These are phyloP conservation scores for Parasteatoda lunata DNA, from an alignment of 2,888 invertebrate genomes.

Conservation along the genomic window DNA sequence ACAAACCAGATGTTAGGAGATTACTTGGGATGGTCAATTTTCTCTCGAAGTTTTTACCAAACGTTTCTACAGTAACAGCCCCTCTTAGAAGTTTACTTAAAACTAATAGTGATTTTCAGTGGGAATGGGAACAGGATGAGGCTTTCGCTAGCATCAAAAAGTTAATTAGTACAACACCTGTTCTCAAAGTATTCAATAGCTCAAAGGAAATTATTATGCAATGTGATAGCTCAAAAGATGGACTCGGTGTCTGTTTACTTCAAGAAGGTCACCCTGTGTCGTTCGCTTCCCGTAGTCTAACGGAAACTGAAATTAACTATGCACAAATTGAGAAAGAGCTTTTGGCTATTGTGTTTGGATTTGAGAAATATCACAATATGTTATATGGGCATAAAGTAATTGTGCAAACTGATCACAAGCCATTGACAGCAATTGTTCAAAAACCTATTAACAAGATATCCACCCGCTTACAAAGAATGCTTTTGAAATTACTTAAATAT, in stretches of 20 bases:
- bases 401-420: conserved; percentile 28
- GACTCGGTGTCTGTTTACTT: not conserved
- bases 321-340: conserved; percentile 29
- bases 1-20: not conserved
- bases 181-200: not conserved
- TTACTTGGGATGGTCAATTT: not conserved
- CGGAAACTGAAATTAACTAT: conserved; percentile 2
- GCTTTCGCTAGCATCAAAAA: not conserved
- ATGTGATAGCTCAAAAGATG: not conserved
- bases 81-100: not conserved
- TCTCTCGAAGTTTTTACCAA: not conserved
- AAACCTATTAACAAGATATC: conserved; percentile 22
- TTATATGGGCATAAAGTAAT: not conserved
- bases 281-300: conserved; percentile 14
- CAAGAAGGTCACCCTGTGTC: not conserved
- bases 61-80: not conserved
- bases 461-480: conserved; percentile 1
- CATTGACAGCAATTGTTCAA: conserved; percentile 15
- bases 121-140: not conserved
- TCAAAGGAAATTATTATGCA: not conserved
- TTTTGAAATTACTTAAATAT: conserved; percentile 28
- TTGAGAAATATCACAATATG: conserved; percentile 26
- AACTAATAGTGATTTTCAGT: not conserved
- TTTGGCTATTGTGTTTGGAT: conserved; percentile 6
- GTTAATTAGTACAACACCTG: not conserved